Base-by-base conservation (phyloP, 2,113 vertebrate species). In the Phalacrocorax pelagicus region DNA sequence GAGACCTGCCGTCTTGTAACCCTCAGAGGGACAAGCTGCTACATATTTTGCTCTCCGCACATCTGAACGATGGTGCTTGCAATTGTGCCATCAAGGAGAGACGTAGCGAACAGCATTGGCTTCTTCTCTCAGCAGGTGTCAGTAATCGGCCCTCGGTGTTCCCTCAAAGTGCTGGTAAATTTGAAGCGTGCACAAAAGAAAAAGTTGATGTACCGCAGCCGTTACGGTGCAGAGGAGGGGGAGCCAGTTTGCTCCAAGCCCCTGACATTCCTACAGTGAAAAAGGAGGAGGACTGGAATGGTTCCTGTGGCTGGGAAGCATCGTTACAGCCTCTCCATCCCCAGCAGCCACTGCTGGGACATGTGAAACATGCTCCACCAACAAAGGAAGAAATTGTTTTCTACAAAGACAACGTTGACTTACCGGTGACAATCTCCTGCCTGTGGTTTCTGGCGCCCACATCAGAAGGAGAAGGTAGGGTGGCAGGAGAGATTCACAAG, bases 241-340 rank as follows among this genome's bases (percentile, higher is more conserved):
- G 15, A 88, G 74, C 23, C 4, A 4, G 7, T 42, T 36, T 26
- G 30, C 52, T 94, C 54, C 55, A 67, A 83, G 84, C 51, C 36
- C 59, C 81, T 58, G 9, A 52, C 38, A 52, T 44, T 87, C 74
- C 74, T 34, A 44, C 26, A 6, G n/a, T 32, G 70, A 47, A 57
- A 44, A 69, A 74, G 14, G 30, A 91, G 52, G 59, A 54, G 29
- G 18, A 14, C 16, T 62, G 69, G 69, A 83, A 47, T 3, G 9
- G 65, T 74, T 92, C 69, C 86, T 74, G 54, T 78, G 62, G 52
- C 91, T 66, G 63, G 46, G 69, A 80, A 88, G 74, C 29, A 20
- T 66, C 0, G 1, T 58, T 63, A 59, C 10, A 4, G 69, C 66
- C 62, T 59, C 78, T 72, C 44, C 0, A 0, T 74, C 66, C 85